Evolutionary conservation across 1,140 invertebrate species (phyloP), one percentile per base, ranked within the genome.

Genomic region (Solenopsis invicta): DNA sequence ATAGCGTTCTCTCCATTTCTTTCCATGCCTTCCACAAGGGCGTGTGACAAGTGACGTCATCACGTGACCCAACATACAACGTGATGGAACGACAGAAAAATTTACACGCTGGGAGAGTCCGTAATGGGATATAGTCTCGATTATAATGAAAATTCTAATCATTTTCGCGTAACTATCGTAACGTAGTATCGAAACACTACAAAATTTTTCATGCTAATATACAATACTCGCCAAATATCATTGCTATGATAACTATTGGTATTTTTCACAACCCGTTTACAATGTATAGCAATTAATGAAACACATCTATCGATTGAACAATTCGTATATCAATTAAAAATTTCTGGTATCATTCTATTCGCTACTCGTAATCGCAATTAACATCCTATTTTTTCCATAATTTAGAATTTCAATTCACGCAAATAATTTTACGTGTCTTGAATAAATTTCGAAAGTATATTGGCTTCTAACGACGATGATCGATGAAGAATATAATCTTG

Each of bases 1-100:
- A 62, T 13, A 50, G 72, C 12, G 66, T 71, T 61, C 77, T 45
- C 77, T 54, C 10, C 12, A 34, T 59, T 71, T 80, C 75, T 88
- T 75, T 48, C 48, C 56, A n/a, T 56, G 59, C 34, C 66, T 66
- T 80, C 52, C 52, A 78, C 76, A 81, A 81, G 76, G 85, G 85
- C 61, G 56, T 52, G 64, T 52, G 64, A 87, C 74, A 48, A 24
- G 45, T 88, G 50, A 66, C 77, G 80, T 75, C 74, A 85, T 61
- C 48, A 78, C 61, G 61, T 54, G 82, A 85, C 59, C 74, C 12
- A 78, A 77, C 64, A n/a, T n/a, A 45, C 78, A 67, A 88, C 84
- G 87, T 86, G 85, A 85, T 37, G 86, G 78, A 87, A 87, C 87
- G 88, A 67, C 61, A 87, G 24, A 61, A 71, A 81, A 86, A 84